These are phyloP conservation scores for Taphrorychus bicolor DNA, from an alignment of 2,888 invertebrate species.

Conservation along the genomic window DNA sequence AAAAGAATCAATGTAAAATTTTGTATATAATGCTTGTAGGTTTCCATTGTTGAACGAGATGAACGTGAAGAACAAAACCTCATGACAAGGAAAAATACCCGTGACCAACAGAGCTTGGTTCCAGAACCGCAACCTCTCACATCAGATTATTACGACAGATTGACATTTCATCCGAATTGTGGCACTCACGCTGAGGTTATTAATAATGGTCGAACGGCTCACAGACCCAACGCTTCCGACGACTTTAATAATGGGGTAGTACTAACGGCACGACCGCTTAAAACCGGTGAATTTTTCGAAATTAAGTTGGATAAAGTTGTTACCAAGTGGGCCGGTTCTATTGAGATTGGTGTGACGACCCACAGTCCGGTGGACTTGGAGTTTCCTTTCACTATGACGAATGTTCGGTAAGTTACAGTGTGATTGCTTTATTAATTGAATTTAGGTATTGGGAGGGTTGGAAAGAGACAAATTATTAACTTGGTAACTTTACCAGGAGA, in stretches of 20 bases:
- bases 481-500: too few relatives aligned
- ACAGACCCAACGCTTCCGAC: slow-evolving; percentile 90
- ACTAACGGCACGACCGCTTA: slow-evolving; percentile 83
- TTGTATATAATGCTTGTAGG: slow-evolving; percentile 56
- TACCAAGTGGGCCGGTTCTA: slow-evolving; percentile 94
- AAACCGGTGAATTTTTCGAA: slow-evolving; percentile 91
- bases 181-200: slow-evolving; percentile 83
- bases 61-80: slow-evolving; percentile 79
- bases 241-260: slow-evolving; percentile 96
- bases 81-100: slow-evolving; percentile 71
- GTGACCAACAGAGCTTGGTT: slow-evolving; percentile 59
- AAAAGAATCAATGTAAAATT: neutral
- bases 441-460: too few relatives aligned
- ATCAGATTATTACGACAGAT: slow-evolving; percentile 68
- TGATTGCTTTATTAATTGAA: too few relatives aligned
- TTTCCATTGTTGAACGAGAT: slow-evolving; percentile 85
- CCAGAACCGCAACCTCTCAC: slow-evolving; percentile 60
- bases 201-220: slow-evolving; percentile 77
- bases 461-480: neutral
- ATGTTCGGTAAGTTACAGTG: slow-evolving; percentile 76
- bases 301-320: slow-evolving; percentile 88
- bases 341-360: slow-evolving; percentile 92
- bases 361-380: slow-evolving; percentile 86
- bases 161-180: slow-evolving; percentile 90
- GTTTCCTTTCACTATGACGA: slow-evolving; percentile 95